phyloP scores from a whole-genome alignment of 2,113 vertebrate species.

The Amazona vittata region DNA sequence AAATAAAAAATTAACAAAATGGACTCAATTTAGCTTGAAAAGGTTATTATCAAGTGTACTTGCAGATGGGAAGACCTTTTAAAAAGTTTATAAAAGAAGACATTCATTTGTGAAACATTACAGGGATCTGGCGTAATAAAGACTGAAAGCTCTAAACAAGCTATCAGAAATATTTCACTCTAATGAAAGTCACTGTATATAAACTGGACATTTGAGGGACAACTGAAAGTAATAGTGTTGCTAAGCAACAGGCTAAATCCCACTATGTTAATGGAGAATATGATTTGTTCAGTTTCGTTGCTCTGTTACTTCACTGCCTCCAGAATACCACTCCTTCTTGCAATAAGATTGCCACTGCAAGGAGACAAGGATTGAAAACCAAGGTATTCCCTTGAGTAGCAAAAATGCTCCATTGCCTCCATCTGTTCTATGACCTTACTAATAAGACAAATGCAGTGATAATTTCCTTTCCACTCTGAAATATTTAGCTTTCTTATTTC shows the following conservation, averaged over 20 bases:
- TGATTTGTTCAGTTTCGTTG: background rate
- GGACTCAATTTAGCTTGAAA: conserved; percentile 39
- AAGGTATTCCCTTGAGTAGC: background rate
- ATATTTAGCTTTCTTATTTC: background rate
- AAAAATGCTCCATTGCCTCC: background rate
- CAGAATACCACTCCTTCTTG: background rate
- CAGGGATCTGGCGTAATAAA: background rate
- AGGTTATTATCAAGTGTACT: background rate
- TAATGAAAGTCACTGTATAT: background rate
- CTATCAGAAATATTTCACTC: background rate
- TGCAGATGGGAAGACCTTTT: conserved; percentile 11
- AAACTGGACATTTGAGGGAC: background rate
- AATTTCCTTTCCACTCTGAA: background rate
- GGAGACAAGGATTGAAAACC: background rate
- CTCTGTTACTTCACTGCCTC: background rate
- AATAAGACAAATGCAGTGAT: background rate
- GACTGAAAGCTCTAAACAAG: background rate
- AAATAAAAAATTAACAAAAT: conserved; percentile 52
- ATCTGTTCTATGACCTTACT: background rate
- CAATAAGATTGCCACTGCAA: background rate
- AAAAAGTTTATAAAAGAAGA: background rate
- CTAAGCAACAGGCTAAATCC: background rate
- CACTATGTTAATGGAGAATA: background rate
- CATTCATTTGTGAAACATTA: background rate
- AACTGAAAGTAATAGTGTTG: background rate